A percentile compares a stretch with the other conserved stretches of the same genome.
These are phyloP conservation scores for Molorchus minor DNA, from an alignment of 2,888 invertebrate species.

Conservation along the genomic window DNA sequence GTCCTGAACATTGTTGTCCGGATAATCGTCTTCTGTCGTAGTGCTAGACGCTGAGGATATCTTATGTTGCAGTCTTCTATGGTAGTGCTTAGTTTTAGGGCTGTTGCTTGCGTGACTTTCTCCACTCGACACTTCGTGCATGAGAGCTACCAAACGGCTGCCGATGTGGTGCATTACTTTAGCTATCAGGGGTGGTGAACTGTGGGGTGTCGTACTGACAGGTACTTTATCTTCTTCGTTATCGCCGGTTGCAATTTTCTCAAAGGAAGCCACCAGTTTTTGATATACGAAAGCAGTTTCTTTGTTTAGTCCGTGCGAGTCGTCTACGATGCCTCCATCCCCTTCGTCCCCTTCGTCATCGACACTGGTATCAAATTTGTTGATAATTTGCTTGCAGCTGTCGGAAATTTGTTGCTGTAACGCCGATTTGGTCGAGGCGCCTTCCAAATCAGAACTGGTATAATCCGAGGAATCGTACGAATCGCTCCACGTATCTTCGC, in stretches of 20 bases:
- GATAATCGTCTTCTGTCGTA: conserved; percentile 78
- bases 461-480: conserved; percentile 93
- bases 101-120: conserved; percentile 70
- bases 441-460: conserved; percentile 87
- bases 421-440: conserved; percentile 73
- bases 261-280: conserved; percentile 84
- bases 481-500: conserved; percentile 94
- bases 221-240: conserved; percentile 50
- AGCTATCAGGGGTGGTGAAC: conserved; percentile 85
- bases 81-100: conserved; percentile 69
- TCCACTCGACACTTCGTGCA: conserved; percentile 91
- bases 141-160: conserved; percentile 83
- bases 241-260: conserved; percentile 74
- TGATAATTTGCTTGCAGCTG: conserved; percentile 87
- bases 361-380: conserved; percentile 77
- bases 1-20: conserved; percentile 66
- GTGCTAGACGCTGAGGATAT: conserved; percentile 69
- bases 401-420: conserved; percentile 87
- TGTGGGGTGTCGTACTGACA: conserved; percentile 61
- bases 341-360: conserved; percentile 68
- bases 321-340: conserved; percentile 64
- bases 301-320: conserved; percentile 67
- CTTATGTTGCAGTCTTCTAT: conserved; percentile 68
- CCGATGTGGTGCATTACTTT: conserved; percentile 95
- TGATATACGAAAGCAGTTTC: conserved; percentile 90